Evolutionary conservation across 2,113 vertebrate species (phyloP).

Genomic region (Thunnus thynnus): DNA sequence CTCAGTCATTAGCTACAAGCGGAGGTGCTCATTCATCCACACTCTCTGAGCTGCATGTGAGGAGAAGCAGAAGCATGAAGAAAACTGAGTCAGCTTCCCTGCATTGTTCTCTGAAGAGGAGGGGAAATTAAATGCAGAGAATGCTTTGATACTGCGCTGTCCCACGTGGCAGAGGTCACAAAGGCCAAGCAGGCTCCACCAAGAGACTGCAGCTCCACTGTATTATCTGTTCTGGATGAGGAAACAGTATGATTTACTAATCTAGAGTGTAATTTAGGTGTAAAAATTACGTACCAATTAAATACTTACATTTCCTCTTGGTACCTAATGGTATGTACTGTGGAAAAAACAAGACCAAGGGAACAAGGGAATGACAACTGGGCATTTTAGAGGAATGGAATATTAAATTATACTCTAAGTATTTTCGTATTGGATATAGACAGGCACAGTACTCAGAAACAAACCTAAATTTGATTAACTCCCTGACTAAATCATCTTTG

Average conservation of each 20-base stretch:
- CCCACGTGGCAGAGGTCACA: not conserved
- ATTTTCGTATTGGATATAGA: too few relatives aligned
- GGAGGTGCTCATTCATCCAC: not conserved
- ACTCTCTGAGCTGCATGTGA: slow-evolving; percentile 4
- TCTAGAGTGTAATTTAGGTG: too few relatives aligned
- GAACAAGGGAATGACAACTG: too few relatives aligned
- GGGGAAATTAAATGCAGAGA: slow-evolving; percentile 14
- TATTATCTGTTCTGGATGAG: not conserved
- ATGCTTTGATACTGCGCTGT: not conserved
- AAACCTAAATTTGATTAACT: too few relatives aligned
- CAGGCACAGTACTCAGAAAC: too few relatives aligned
- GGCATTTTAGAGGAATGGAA: too few relatives aligned
- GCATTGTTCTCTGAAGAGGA: slow-evolving; percentile 14
- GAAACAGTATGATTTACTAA: not conserved
- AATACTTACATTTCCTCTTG: too few relatives aligned
- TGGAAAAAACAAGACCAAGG: too few relatives aligned
- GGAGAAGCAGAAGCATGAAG: not conserved
- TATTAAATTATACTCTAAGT: too few relatives aligned
- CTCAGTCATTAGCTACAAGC: not conserved
- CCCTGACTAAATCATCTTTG: too few relatives aligned
- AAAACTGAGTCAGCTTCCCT: slow-evolving; percentile 23
- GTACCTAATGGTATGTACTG: too few relatives aligned
- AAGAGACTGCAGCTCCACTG: not conserved
- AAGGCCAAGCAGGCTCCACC: not conserved
- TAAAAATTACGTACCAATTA: too few relatives aligned